Evolutionary conservation across 1,140 invertebrate genomes (phyloP), one percentile per base, ranked within the genome.

Genomic region (Triops cancriformis): DNA sequence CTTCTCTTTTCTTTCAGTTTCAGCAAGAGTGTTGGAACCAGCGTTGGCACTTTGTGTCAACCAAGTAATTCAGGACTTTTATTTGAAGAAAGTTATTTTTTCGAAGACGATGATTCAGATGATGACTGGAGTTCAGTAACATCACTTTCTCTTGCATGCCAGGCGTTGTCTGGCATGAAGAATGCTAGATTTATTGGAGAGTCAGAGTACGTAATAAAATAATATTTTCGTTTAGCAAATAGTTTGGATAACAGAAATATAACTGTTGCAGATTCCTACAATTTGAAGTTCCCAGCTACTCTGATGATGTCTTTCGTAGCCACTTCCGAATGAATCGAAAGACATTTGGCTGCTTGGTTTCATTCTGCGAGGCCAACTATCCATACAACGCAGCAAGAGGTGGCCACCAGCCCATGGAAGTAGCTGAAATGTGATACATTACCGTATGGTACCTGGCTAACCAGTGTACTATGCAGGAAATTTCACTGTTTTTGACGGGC

Each of bases 31-130:
- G 37, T 74, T 74, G 73, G 42, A 79, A 31, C 1, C 28, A 27
- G 23, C 42, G 18, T 11, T 23, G n/a, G 7, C 31, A 79, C 79
- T 28, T 51, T 42, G 78, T 45, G 82, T 81, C 82, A 82, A 84
- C 43, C 43, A 45, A 10, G 1, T 45, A 45, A 45, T 45, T 45
- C 43, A 45, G 43, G 43, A 45, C 43, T 45, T 45, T 45, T 45
- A 45, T 45, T 45, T 45, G 43, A 45, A 45, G 43, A 45, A 45
- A 45, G 43, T 1, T 45, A 45, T 45, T 45, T 45, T 45, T 45
- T 18, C 43, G 43, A 45, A 45, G 43, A 45, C 43, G 43, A 45
- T 12, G 43, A 45, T 45, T 45, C 43, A 45, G 43, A 45, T 45
- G 43, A 45, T 45, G 43, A 45, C 18, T 45, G 43, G 43, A 45